phyloP scores from a whole-genome alignment of 2,113 vertebrate species.

The Charina bottae region DNA sequence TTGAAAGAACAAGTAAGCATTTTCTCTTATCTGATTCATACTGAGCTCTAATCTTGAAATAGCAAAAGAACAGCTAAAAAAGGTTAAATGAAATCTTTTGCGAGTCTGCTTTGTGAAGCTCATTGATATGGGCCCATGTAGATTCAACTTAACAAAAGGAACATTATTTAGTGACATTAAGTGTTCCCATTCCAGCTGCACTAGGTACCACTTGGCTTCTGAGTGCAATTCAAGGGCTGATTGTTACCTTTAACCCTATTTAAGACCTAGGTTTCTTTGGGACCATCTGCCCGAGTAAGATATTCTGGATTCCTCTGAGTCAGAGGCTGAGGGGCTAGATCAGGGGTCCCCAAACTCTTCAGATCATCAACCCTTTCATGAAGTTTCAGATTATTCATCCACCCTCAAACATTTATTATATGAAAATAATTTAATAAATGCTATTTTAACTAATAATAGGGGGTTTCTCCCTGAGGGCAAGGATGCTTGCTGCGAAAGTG shows the following conservation, averaged over 20 bases:
- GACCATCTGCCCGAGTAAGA: background rate
- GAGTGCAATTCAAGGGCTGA: background rate
- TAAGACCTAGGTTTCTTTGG: background rate
- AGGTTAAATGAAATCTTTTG: conserved; percentile 35
- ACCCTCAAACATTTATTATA: background rate
- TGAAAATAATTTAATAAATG: background rate
- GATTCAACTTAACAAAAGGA: background rate
- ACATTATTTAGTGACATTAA: background rate
- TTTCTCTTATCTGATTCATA: conserved; percentile 46
- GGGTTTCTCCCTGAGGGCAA: no score
- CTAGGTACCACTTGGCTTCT: background rate
- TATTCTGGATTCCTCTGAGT: background rate
- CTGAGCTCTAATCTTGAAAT: conserved; percentile 33
- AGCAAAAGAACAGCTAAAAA: conserved; percentile 25
- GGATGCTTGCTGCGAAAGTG: no score
- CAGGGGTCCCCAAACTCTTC: background rate
- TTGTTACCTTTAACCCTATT: background rate
- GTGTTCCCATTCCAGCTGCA: background rate
- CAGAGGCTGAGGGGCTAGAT: background rate
- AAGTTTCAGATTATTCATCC: background rate
- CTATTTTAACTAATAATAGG: background rate
- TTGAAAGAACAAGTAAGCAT: conserved; percentile 34
- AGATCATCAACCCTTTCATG: background rate
- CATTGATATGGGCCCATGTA: background rate
- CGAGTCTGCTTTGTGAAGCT: background rate